These are phyloP conservation scores for Leptura quadrifasciata DNA, from an alignment of 2,888 invertebrate species.

Conservation along the genomic window DNA sequence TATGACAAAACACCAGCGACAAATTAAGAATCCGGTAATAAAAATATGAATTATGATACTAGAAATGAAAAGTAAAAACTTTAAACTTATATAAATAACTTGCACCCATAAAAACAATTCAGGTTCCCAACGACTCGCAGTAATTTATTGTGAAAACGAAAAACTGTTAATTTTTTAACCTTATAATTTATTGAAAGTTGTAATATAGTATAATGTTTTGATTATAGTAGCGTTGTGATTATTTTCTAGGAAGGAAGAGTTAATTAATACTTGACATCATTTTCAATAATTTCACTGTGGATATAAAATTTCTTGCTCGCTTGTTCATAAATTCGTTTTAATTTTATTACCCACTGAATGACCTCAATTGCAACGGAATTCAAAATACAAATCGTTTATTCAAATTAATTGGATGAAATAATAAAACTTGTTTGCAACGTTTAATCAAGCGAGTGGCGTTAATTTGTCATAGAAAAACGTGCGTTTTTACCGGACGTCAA, in stretches of 20 bases:
- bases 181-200: constrained; percentile 40
- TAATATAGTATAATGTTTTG: constrained; percentile 18
- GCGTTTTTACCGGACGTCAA: neutral
- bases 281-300: constrained; percentile 39
- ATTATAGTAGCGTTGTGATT: constrained; percentile 20
- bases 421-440: neutral
- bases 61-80: neutral
- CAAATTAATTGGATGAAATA: constrained; percentile 6
- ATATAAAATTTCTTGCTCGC: constrained; percentile 35
- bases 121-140: neutral
- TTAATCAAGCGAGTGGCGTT: constrained; percentile 7
- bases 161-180: constrained; percentile 21
- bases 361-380: constrained; percentile 28
- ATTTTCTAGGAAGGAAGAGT: constrained; percentile 31
- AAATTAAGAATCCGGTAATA: neutral
- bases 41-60: neutral
- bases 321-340: constrained; percentile 26
- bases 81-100: neutral
- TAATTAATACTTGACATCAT: constrained; percentile 39
- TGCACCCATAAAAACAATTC: neutral
- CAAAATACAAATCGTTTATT: constrained; percentile 13
- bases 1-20: neutral
- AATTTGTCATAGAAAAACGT: neutral
- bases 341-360: constrained; percentile 24
- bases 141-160: constrained; percentile 14